Evolutionary conservation across 1,140 invertebrate genomes (phyloP).

Genomic region (Brachionus angularis): DNA sequence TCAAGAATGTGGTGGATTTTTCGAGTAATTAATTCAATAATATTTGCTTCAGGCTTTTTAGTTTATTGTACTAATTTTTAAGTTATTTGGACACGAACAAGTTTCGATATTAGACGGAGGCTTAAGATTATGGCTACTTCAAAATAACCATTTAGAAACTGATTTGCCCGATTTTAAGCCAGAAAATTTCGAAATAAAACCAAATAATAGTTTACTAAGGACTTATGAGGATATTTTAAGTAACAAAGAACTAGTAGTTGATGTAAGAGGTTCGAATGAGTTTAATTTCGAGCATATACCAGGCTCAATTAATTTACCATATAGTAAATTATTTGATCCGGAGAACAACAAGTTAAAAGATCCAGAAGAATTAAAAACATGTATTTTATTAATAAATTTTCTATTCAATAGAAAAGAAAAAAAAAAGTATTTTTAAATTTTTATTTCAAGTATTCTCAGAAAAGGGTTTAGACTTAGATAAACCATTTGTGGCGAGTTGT

Average conservation of each 20-base stretch:
- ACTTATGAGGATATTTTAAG: slow-evolving; percentile 1
- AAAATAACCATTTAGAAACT: not conserved
- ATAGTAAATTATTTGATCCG: slow-evolving; percentile 33
- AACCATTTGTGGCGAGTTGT: slow-evolving; percentile 16
- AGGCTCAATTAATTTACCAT: slow-evolving; percentile 25
- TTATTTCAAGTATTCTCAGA: slow-evolving; percentile 14
- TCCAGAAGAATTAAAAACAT: not conserved
- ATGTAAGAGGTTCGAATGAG: not conserved
- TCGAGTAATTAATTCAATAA: too few relatives aligned
- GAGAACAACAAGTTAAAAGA: slow-evolving; percentile 18
- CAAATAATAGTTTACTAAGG: not conserved
- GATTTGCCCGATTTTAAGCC: not conserved
- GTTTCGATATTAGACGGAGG: slow-evolving; percentile 49
- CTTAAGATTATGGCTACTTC: slow-evolving; percentile 46
- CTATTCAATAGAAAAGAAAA: not conserved
- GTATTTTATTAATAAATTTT: not conserved
- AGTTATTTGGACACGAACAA: slow-evolving; percentile 46
- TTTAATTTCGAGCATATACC: slow-evolving; percentile 15
- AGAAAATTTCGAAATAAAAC: slow-evolving; percentile 10
- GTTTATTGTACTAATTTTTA: not conserved
- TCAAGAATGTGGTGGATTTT: slow-evolving; percentile 48
- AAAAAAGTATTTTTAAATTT: not conserved
- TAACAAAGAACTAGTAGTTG: slow-evolving; percentile 36
- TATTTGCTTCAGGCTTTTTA: not conserved
- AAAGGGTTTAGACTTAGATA: slow-evolving; percentile 12